Evolutionary conservation across 2,797 vertebrate genomes (phyloP).

Genomic region (Crossoptilon crossoptilon): DNA sequence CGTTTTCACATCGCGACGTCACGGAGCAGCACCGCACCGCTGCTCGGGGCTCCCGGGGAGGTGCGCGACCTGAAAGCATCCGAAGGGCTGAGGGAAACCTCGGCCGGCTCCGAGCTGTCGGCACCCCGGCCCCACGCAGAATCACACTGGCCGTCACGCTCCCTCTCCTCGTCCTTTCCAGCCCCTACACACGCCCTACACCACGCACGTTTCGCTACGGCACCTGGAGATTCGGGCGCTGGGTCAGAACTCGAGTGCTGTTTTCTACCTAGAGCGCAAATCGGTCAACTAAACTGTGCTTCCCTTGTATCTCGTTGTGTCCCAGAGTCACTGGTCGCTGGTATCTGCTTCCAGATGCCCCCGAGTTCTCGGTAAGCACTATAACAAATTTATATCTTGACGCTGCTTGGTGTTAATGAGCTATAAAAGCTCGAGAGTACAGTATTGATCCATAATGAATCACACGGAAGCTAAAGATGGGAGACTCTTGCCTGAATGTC

Average conservation of each 20-base stretch:
- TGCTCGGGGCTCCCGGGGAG: not conserved
- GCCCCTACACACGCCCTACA: not conserved
- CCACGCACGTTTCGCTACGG: fast-evolving
- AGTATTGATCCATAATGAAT: slow-evolving; percentile 38
- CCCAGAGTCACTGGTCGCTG: not conserved
- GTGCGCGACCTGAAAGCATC: not conserved
- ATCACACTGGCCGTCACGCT: not conserved
- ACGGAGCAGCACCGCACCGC: not conserved
- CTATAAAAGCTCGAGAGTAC: not conserved
- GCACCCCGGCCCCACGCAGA: not conserved
- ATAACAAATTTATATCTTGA: not conserved
- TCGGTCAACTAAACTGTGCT: fast-evolving
- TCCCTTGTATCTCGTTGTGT: not conserved
- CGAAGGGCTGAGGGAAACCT: not conserved
- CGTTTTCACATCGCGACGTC: not conserved
- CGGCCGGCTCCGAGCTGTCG: not conserved
- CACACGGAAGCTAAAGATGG: not conserved
- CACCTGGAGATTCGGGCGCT: not conserved
- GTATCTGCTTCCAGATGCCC: not conserved
- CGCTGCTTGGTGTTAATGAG: slow-evolving; percentile 2
- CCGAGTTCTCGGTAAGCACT: not conserved
- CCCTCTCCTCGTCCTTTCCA: not conserved
- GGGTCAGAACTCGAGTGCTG: not conserved
- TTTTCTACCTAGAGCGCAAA: not conserved
- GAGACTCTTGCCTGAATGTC: not conserved